These are phyloP conservation scores for Hoplostethus atlanticus DNA, from an alignment of 2,797 vertebrate genomes.

Conservation along the genomic window DNA sequence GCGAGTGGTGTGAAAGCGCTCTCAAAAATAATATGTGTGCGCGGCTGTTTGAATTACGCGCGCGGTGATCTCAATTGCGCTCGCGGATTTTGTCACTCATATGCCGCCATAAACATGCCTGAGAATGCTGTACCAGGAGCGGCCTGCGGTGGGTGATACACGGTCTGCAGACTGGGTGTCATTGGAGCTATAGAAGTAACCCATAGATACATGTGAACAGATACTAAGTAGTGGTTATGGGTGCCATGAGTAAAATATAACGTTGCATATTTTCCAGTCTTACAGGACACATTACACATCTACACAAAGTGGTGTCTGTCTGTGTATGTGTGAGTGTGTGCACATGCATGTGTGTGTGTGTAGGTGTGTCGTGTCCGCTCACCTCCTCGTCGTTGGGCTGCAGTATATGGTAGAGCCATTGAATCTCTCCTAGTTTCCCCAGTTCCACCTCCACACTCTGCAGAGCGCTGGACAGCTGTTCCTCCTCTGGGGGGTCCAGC, in stretches of 20 bases:
- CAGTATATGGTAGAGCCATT: constrained; percentile 96
- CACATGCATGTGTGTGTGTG: background rate
- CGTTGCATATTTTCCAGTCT: background rate
- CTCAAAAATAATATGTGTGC: too few relatives aligned
- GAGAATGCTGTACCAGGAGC: too few relatives aligned
- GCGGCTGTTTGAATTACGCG: too few relatives aligned
- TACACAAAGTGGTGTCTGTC: background rate
- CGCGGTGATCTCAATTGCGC: too few relatives aligned
- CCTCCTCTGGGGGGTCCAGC: constrained; percentile 95
- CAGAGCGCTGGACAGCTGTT: constrained; percentile 90
- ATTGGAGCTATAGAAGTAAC: too few relatives aligned
- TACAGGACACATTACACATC: background rate
- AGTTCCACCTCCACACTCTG: constrained; percentile 92
- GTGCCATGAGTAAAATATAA: background rate
- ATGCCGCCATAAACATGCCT: too few relatives aligned
- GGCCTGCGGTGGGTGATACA: too few relatives aligned
- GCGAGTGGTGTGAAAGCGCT: too few relatives aligned
- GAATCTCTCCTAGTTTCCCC: constrained; percentile 92
- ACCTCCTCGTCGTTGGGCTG: constrained; percentile 98
- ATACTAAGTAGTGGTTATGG: background rate
- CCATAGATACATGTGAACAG: background rate
- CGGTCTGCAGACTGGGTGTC: too few relatives aligned
- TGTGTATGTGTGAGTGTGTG: constrained; percentile 1
- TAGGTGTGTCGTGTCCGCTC: constrained; percentile 41
- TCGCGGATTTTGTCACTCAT: too few relatives aligned